Evolutionary conservation across 2,113 vertebrate species (phyloP), one percentile per base, ranked within the genome.

Genomic region (Donacobius atricapilla): DNA sequence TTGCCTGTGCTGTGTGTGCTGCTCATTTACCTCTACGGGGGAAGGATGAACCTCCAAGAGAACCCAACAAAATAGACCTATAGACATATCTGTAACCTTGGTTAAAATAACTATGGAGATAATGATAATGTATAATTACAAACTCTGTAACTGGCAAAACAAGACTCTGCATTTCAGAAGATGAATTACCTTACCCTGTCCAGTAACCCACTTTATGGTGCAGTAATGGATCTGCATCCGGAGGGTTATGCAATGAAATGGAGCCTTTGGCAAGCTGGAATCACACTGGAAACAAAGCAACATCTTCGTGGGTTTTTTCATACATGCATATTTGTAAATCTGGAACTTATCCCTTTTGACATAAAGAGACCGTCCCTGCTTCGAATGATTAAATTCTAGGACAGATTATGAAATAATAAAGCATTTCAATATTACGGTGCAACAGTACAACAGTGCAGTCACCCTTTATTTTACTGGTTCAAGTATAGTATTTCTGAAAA

Each of bases 241-340:
- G 93, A 93, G 47, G 53, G 35, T 85, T 96, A 42, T 54, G 83
- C 87, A 65, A 48, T 58, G 66, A 96, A 91, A 96, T 93, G 71
- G 84, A 93, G 78, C 53, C 93, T 90, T 95, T 96, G 95, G 96
- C 95, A 94, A 78, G 50, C 83, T 83, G 78, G 92, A 51, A 89
- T 91, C 83, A 87, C 70, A 17, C 51, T 77, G 83, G 51, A 91
- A 94, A 48, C 0, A 19, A 75, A 76, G 86, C 31, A 82, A 58
- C 42, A 21, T 89, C 81, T 93, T 93, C 7, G 10, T 79, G 80
- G 37, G 2, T 15, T 73, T 93, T 96, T 94, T 93, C 40, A 63
- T 71, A 50, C 56, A 58, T 66, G 72, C 56, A 35, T 50, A 76
- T 95, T 91, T 92, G 75, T 93, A 96, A 95, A 96, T 82, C 69